Evolutionary conservation across 1,140 invertebrate genomes (phyloP).

Genomic region (Tetramorium alpestre): DNA sequence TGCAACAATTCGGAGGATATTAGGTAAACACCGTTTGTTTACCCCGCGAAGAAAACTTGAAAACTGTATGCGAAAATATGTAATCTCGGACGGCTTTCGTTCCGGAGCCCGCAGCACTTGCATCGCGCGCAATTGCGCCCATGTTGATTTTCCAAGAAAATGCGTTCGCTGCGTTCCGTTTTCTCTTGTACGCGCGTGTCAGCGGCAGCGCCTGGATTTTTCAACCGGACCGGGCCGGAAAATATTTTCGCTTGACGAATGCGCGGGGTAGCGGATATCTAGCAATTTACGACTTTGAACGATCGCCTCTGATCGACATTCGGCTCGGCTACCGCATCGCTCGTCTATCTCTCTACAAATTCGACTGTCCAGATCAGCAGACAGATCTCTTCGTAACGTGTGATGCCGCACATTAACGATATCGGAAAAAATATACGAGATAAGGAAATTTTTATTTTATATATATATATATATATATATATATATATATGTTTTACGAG

Average conservation of each 20-base stretch:
- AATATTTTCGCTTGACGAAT: conserved; percentile 57
- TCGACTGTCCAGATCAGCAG: conserved; percentile 15
- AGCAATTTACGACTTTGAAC: conserved; percentile 49
- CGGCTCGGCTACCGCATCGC: conserved; percentile 41
- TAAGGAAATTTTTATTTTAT: not conserved
- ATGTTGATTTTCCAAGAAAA: conserved; percentile 58
- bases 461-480: no score
- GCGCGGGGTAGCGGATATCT: conserved; percentile 49
- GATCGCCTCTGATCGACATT: conserved; percentile 47
- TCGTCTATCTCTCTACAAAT: conserved; percentile 38
- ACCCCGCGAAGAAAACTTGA: conserved; percentile 29
- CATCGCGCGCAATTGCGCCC: conserved; percentile 25
- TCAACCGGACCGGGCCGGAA: conserved; percentile 43
- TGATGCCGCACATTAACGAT: not conserved
- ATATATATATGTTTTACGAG: not conserved
- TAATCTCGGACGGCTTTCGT: conserved; percentile 46
- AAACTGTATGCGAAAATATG: conserved; percentile 32
- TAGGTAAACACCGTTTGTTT: conserved; percentile 47
- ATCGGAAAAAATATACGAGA: not conserved
- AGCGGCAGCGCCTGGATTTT: conserved; percentile 35
- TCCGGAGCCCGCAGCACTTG: conserved; percentile 16
- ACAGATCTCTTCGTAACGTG: not conserved
- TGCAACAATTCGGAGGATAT: conserved; percentile 42
- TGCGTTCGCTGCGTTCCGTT: conserved; percentile 12
- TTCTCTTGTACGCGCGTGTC: not conserved